Base-by-base conservation (phyloP, 2,888 invertebrate species). In the Pristionchus entomophagus region DNA sequence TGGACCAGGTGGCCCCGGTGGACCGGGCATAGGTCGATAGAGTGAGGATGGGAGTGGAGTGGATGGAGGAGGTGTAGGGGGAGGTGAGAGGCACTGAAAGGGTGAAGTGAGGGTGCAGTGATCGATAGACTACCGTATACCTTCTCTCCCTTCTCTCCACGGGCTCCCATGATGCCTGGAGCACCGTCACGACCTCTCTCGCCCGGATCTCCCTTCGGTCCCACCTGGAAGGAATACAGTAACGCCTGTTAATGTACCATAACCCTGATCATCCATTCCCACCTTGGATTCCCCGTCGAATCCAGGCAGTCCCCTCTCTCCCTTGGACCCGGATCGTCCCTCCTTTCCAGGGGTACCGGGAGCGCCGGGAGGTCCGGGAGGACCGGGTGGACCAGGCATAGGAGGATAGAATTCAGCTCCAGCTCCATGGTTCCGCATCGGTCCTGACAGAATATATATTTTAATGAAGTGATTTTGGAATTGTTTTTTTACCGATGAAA, bases 251-350 rank as follows among this genome's bases (percentile, higher is more conserved):
- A 45, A 45, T 45, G 65, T 35, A 14, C 3, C n/a, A n/a, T n/a
- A 17, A 35, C 2, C 26, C 35, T 5, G 35, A 35, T 45, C n/a
- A n/a, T n/a, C n/a, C n/a, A n/a, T n/a, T n/a, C 80, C 0, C 45
- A 89, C 88, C 83, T 91, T 92, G 19, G 92, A 91, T 81, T 93
- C 93, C 86, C 93, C 93, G 86, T 93, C 93, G 85, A 92, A 93
- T 22, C 93, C 93, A 17, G 93, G 93, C 45, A 93, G 87, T 81
- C 93, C 93, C 51, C 93, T 87, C 51, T 93, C 93, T 62, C 93
- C 93, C 87, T 93, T 91, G 62, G 84, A 80, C 69, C 88, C 92
- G 26, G 86, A 89, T 51, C 35, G 38, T 14, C 86, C 86, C 19
- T 80, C 65, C 53, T 87, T 83, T 35, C 92, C 91, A 53, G 89